Base-by-base conservation (phyloP, 2,113 vertebrate genomes). In the Megalops atlanticus region DNA sequence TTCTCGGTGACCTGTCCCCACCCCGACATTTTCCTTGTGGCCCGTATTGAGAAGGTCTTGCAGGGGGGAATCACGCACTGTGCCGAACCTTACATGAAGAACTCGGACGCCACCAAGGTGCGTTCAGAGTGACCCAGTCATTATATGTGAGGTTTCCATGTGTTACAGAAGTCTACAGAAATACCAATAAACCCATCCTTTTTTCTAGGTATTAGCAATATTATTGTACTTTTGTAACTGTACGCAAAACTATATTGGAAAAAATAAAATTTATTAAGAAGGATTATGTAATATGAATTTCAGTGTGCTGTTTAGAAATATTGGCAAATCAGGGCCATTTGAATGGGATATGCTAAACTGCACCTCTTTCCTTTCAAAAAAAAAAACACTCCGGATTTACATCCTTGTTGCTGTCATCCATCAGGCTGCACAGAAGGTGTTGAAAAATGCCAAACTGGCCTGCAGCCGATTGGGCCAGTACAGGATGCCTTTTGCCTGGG, bases 401-500 rank as follows among this genome's bases (percentile, higher is more conserved):
- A 64, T 40, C 10, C 31, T 40, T n/a, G 58, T 45, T 83, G 79
- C 83, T 84, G 4, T 24, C 89, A 4, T 84, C 77, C 90, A 89
- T 79, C 86, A 99, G 98, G 96, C 94, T 86, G 98, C 98, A 76
- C 98, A 97, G 91, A 99, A 99, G 88, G 98, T 99, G 87, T 89
- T 99, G 91, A 99, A 99, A 92, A 99, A 99, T 1, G 97, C 96
- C 84, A 99, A 98, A 85, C 94, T 97, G 87, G 95, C 97, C 18
- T 99, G 98, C 84, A 93, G 94, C 83, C 94, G 97, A 76, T 91
- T 99, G 47, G 98, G 97, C 68, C 97, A 98, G 79, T 99, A 99
- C 83, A 92, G 95, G 86, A 99, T 99, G 98, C 98, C 98, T 45
- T 99, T 99, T 88, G 98, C 97, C 12, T 99, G 98, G 98, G 96